Base-by-base conservation (phyloP, 2,113 vertebrate species). In the Pachypanchax playfairii region DNA sequence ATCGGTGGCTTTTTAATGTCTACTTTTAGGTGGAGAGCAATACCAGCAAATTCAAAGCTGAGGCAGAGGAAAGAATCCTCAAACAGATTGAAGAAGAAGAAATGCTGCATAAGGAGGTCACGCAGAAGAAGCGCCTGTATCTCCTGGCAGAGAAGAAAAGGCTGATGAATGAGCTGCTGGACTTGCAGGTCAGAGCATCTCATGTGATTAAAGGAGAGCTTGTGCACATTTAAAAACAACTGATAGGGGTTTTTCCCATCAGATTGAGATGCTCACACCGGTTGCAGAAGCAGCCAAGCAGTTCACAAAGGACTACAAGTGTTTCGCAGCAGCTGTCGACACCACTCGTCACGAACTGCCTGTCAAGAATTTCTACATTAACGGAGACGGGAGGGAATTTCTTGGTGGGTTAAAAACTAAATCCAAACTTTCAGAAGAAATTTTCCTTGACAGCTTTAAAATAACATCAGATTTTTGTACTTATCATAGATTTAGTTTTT, bases 291-390 rank as follows among this genome's bases (percentile, higher is more conserved):
- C 79, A n/a, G 82, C 85, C 7, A 66, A 77, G 0, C 43, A 24
- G 9, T 94, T 98, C 46, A 85, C 83, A 60, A 77, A 93, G 2
- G 85, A 93, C 0, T 98, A 98, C 70, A 91, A 76, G 67, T 73
- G 35, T 4, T 93, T 98, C 26, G 94, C 94, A 5, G 70, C 53
- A 1, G 91, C 95, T 4, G 55, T 98, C 68, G 95, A 97, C 73
- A 82, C 89, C 38, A 94, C 92, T 0, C 84, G 92, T 17, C 95
- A 97, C 0, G 89, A 94, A 57, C 87, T 98, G 7, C 93, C 94
- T 0, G 64, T 93, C 20, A 93, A 90, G 56, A 90, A 93, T 11
- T 83, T 96, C 71, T 88, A 95, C 77, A 65, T 94, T 63, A 85
- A 87, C 0, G 91, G 87, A 3, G 90, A 93, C 2, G 56, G 65